Percentiles rank a stretch among this genome's conserved stretches.
These are phyloP conservation scores for Hedya salicella DNA, from an alignment of 2,888 invertebrate genomes.

Conservation along the genomic window DNA sequence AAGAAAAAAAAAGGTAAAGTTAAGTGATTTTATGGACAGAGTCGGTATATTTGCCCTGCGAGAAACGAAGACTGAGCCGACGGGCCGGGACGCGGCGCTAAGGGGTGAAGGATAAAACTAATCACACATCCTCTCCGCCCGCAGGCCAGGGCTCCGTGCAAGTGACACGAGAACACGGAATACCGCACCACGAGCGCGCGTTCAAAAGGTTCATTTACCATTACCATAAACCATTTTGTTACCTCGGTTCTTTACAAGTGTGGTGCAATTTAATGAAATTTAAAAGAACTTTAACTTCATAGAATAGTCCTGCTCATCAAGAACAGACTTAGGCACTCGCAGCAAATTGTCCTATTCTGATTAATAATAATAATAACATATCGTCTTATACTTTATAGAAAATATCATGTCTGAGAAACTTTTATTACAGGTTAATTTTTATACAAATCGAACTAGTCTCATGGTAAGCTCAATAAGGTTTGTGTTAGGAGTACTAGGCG, in stretches of 20 bases:
- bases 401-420: too few species aligned
- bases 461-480: too few species aligned
- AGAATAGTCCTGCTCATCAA: too few species aligned
- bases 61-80: constrained; percentile 26
- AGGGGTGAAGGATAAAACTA: constrained; percentile 79
- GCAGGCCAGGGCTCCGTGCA: constrained; percentile 46
- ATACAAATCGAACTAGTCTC: too few species aligned
- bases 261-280: too few species aligned
- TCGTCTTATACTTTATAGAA: too few species aligned
- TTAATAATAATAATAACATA: too few species aligned
- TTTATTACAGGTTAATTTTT: too few species aligned
- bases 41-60: constrained; percentile 29
- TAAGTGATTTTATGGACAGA: constrained; percentile 11
- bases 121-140: constrained; percentile 76
- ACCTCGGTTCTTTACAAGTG: background rate
- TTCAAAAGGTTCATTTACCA: background rate
- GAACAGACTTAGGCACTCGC: too few species aligned
- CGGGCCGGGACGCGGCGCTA: constrained; percentile 49
- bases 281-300: too few species aligned
- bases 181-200: background rate
- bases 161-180: background rate
- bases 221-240: background rate
- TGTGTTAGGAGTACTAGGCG: too few species aligned
- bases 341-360: too few species aligned
- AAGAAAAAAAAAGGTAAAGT: background rate